These are phyloP conservation scores for Aethina tumida DNA, from an alignment of 1,140 invertebrate genomes.

Conservation along the genomic window DNA sequence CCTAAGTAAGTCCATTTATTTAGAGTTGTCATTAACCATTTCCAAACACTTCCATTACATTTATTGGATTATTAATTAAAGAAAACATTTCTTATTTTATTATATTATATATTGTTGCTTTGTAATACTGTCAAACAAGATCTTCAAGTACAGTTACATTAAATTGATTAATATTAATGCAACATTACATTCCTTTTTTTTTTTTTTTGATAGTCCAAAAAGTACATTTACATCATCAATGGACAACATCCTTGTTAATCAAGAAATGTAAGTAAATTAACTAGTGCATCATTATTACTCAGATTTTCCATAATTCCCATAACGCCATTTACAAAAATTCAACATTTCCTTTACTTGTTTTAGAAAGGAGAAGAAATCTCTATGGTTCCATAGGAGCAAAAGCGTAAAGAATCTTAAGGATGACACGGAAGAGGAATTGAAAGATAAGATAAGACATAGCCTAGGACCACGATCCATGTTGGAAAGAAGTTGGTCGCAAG, in stretches of 20 bases:
- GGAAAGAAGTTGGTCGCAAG: conserved; percentile 30
- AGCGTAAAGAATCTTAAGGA: conserved; percentile 19
- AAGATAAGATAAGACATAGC: conserved; percentile 13
- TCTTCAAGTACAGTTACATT: too few relatives aligned
- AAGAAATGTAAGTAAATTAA: background rate
- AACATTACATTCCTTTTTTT: too few relatives aligned
- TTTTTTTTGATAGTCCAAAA: background rate
- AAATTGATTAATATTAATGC: too few relatives aligned
- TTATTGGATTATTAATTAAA: too few relatives aligned
- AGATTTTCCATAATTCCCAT: too few relatives aligned
- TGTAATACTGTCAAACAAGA: too few relatives aligned
- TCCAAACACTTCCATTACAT: too few relatives aligned
- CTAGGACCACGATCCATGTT: conserved; percentile 19
- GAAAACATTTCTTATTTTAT: too few relatives aligned
- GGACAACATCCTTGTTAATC: background rate
- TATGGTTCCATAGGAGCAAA: conserved; percentile 36
- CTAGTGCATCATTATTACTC: background rate
- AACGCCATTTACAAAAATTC: too few relatives aligned
- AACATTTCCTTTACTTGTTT: conserved; percentile 5
- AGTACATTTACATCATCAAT: background rate
- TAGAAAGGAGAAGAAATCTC: conserved; percentile 41
- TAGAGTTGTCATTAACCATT: conserved; percentile 1
- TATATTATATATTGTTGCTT: too few relatives aligned
- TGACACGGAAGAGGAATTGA: conserved; percentile 5
- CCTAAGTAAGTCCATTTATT: conserved; percentile 26